Percentiles rank a stretch among this genome's conserved stretches.
Conservation (phyloP, 1,140 invertebrate genomes). For the Proales similis region DNA sequence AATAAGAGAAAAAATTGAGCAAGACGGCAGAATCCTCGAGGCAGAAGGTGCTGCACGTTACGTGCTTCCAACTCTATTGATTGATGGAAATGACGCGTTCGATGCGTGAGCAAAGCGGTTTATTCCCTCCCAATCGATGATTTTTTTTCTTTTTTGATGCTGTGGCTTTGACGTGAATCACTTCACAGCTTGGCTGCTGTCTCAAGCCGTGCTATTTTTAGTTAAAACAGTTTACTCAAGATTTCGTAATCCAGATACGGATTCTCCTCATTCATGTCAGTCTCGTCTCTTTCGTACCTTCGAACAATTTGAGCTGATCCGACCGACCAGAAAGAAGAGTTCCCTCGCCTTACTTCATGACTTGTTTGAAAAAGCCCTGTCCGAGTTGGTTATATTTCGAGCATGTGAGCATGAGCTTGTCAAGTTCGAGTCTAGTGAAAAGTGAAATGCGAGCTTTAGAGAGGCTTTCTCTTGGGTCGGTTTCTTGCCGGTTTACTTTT, state of each 20-base stretch:
- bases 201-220: too few species aligned
- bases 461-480: background rate
- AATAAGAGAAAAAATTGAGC: too few species aligned
- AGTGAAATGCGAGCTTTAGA: background rate
- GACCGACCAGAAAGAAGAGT: background rate
- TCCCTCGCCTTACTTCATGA: slow-evolving; percentile 59
- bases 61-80: too few species aligned
- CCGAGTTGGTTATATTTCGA: slow-evolving; percentile 67
- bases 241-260: slow-evolving; percentile 16
- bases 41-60: too few species aligned
- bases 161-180: too few species aligned
- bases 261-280: slow-evolving; percentile 30
- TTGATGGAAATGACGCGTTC: too few species aligned
- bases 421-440: slow-evolving; percentile 60
- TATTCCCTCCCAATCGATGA: too few species aligned
- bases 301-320: background rate
- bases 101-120: too few species aligned
- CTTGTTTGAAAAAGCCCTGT: slow-evolving; percentile 62
- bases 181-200: too few species aligned
- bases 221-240: slow-evolving; percentile 36
- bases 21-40: too few species aligned
- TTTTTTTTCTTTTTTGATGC: too few species aligned
- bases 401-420: slow-evolving; percentile 72
- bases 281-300: slow-evolving; percentile 20
- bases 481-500: slow-evolving; percentile 45